Base-by-base conservation (phyloP, 1,140 invertebrate genomes). In the Dreissena polymorpha region DNA sequence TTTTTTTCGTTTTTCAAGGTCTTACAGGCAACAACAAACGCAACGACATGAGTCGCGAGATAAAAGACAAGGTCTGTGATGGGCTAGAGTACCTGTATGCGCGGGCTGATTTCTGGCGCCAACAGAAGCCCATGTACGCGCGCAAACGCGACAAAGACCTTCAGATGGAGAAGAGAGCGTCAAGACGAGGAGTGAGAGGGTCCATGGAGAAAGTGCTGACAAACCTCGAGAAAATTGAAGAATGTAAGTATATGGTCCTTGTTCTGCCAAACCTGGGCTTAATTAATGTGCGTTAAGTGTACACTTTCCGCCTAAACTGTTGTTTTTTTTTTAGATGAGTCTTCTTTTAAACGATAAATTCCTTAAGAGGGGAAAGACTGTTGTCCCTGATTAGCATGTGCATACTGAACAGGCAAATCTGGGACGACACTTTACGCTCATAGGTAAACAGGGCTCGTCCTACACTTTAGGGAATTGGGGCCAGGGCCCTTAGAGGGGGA, bases 121-220 rank as follows among this genome's bases (percentile, higher is more conserved):
- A 93, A 85, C 93, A 93, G 86, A 93, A 93, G 85, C 93, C 93
- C 21, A 91, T 93, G 90, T 93, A 93, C 78, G 90, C 92, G 12
- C 86, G 92, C 39, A 92, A 92, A 86, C 86, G 89, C 21, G 90
- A 92, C 71, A 88, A 87, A 25, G 81, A 86, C 25, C 53, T 77
- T 18, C 82, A 81, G 63, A 65, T 53, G 49, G 63, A 84, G 60
- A 85, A 86, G 53, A 79, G 87, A 74, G 49, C 69, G 16, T 63
- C 74, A 60, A 57, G 81, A 65, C 49, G 73, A 53, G 16, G 60
- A n/a, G 29, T 74, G 16, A 53, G 78, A 55, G 84, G 90, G 64
- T 85, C 88, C 10, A 86, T 86, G 55, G 71, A 87, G 53, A 91
- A 90, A 79, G 86, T 92, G 8, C 85, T 92, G 13, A 84, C 86